Conservation (phyloP, 2,797 vertebrate genomes). For the Microchirus variegatus region DNA sequence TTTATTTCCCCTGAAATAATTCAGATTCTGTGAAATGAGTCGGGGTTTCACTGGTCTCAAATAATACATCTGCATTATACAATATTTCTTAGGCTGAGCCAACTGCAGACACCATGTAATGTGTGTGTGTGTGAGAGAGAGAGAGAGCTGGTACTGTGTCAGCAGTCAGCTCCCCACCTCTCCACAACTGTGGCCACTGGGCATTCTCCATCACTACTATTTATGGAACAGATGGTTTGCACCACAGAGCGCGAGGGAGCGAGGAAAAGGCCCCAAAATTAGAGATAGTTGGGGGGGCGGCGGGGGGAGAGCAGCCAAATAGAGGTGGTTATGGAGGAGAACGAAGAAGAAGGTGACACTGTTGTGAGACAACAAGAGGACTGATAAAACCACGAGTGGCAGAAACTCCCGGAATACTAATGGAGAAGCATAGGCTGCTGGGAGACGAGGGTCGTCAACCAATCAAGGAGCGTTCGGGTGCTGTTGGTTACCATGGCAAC, state of each 20-base stretch:
- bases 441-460: constrained; percentile 68
- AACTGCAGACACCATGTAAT: background rate
- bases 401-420: constrained; percentile 78
- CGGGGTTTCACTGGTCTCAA: background rate
- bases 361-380: constrained; percentile 22
- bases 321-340: background rate
- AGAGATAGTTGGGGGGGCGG: background rate
- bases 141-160: constrained; percentile 41
- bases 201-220: constrained; percentile 62
- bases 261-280: background rate
- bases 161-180: constrained; percentile 42
- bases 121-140: background rate
- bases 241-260: background rate
- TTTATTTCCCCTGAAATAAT: background rate
- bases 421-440: constrained; percentile 67
- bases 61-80: background rate
- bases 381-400: constrained; percentile 54
- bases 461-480: constrained; percentile 70
- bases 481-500: constrained; percentile 74
- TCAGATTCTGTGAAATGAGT: no score
- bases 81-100: background rate
- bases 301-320: background rate
- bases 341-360: background rate
- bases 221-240: constrained; percentile 59
- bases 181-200: constrained; percentile 47